Base-by-base conservation (phyloP, 2,888 invertebrate species). In the Lydus trimaculatus region DNA sequence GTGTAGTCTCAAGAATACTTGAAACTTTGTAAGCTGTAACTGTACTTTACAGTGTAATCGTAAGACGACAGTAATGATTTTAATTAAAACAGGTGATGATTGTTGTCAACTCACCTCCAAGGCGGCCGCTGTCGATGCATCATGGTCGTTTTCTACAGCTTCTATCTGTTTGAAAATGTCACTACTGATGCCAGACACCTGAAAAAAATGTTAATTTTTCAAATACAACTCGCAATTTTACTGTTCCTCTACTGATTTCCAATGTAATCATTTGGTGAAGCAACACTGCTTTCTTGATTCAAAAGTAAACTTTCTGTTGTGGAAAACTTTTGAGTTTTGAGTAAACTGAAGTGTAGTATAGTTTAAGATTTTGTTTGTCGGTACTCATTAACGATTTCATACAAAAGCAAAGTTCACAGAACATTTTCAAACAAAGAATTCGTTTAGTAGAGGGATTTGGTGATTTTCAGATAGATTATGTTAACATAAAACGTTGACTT, bases 151-250 rank as follows among this genome's bases (percentile, higher is more conserved):
- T 87, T 97, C 97, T 79, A 97, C 94, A 83, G 95, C 94, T 89
- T 97, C 96, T 91, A 97, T 95, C 90, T 97, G 96, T 82, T 96
- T 93, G 90, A 97, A 97, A 87, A 97, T 96, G 89, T 97, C 97
- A 84, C 94, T 95, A 86, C 96, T 96, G 83, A 97, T 97, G 83
- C 97, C 97, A 86, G 96, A 96, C 84, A 97, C 96, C 94, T 94
- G 87, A 63, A 86, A 52, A 11, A n/a, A n/a, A n/a, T n/a, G n/a
- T n/a, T n/a, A n/a, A n/a, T n/a, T n/a, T n/a, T n/a, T n/a, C n/a
- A n/a, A n/a, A n/a, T n/a, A n/a, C n/a, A n/a, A n/a, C n/a, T n/a
- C n/a, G n/a, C n/a, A n/a, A n/a, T n/a, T n/a, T 39, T 15, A 6
- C 15, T n/a, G 9, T 33, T 33, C 11, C 11, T 33, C 33, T 17